Conservation (phyloP, 2,113 vertebrate genomes). For the Morphnarchus princeps region DNA sequence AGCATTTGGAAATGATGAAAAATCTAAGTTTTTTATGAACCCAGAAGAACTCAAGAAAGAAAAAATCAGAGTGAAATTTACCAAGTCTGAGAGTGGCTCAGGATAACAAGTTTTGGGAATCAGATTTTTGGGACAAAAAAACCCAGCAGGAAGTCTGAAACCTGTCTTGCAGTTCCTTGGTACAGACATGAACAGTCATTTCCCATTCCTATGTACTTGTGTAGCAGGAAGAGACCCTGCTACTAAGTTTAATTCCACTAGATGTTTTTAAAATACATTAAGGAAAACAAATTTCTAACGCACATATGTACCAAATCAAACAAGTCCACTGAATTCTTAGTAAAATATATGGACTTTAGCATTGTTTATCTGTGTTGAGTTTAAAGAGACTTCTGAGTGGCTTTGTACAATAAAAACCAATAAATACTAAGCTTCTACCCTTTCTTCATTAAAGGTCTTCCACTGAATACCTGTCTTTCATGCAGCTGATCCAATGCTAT, state of each 20-base stretch:
- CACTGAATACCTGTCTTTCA: background rate
- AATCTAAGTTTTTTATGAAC: background rate
- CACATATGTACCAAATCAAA: slow-evolving; percentile 11
- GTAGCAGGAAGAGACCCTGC: background rate
- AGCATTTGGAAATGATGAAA: background rate
- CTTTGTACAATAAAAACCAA: background rate
- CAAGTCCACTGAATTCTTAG: slow-evolving; percentile 27
- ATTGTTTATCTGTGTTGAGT: background rate
- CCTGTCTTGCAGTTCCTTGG: background rate
- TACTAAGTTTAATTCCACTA: background rate
- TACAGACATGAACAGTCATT: background rate
- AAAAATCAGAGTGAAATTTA: background rate
- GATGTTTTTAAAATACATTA: background rate
- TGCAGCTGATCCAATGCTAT: background rate
- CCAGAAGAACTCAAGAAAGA: background rate
- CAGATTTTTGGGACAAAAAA: background rate
- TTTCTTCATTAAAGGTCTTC: background rate
- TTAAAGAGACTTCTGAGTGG: background rate
- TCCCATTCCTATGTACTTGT: background rate
- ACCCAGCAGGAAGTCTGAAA: background rate
- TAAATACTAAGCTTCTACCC: background rate
- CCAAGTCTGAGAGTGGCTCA: background rate
- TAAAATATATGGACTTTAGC: slow-evolving; percentile 18
- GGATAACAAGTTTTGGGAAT: background rate
- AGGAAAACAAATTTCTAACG: slow-evolving; percentile 20